These are phyloP conservation scores for Hypsopygia costalis DNA, from an alignment of 2,888 invertebrate genomes.

Conservation along the genomic window DNA sequence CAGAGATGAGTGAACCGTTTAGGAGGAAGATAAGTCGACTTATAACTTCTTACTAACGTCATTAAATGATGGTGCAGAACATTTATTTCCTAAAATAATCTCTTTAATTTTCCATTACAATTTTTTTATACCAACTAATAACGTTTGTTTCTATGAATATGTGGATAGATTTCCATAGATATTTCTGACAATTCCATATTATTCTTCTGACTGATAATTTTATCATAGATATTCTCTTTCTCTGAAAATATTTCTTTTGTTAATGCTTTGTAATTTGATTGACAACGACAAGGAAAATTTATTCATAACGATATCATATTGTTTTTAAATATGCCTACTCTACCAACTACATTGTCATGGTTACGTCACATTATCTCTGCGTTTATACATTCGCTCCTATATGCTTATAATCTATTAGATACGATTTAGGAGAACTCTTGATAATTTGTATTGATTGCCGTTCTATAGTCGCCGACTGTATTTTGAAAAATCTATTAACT, in stretches of 20 bases:
- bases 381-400: conserved; percentile 42
- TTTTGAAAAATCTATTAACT: conserved; percentile 3
- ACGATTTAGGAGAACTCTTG: conserved; percentile 35
- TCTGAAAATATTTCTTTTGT: too few relatives aligned
- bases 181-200: too few relatives aligned
- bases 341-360: conserved; percentile 27
- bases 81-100: not conserved
- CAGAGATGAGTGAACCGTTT: too few relatives aligned
- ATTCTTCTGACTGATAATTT: too few relatives aligned
- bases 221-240: too few relatives aligned
- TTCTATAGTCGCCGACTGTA: not conserved
- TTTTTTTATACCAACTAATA: too few relatives aligned
- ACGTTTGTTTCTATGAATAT: not conserved
- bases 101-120: too few relatives aligned
- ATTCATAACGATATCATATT: not conserved
- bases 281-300: conserved; percentile 4
- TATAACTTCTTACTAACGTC: not conserved
- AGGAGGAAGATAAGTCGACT: too few relatives aligned
- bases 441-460: conserved; percentile 5
- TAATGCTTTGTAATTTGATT: too few relatives aligned
- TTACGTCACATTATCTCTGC: conserved; percentile 29
- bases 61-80: not conserved
- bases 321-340: conserved; percentile 13
- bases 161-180: not conserved
- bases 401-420: conserved; percentile 48